Conservation (phyloP, 2,113 vertebrate species). For the Formicarius rufipectus region DNA sequence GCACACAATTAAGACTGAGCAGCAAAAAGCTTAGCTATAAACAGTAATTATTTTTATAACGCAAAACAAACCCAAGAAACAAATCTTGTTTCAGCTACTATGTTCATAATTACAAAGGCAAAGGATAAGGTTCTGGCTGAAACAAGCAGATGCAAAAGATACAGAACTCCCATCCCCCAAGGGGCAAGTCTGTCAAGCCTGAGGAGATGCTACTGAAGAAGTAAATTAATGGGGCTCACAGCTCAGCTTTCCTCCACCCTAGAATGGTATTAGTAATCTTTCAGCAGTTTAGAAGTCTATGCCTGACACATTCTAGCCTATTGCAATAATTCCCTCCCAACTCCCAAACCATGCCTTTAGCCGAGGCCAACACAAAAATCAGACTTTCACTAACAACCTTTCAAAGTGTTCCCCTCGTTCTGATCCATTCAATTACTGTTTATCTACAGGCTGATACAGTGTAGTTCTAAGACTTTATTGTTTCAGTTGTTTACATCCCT, state of each 20-base stretch:
- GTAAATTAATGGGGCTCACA: not conserved
- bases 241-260: fast-evolving
- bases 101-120: not conserved
- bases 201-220: not conserved
- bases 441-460: not conserved
- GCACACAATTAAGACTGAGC: not conserved
- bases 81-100: not conserved
- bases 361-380: not conserved
- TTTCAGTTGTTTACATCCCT: not conserved
- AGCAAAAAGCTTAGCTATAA: not conserved
- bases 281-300: not conserved
- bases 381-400: not conserved
- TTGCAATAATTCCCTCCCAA: not conserved
- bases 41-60: not conserved
- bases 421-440: not conserved
- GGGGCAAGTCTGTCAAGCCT: not conserved
- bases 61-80: not conserved
- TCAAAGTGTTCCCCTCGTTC: not conserved
- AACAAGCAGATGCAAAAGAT: not conserved
- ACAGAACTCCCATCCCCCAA: not conserved
- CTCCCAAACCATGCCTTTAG: not conserved
- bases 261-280: not conserved
- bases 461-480: not conserved
- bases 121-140: not conserved
- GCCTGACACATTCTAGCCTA: not conserved